A percentile compares a stretch with the other conserved stretches of the same genome.
Conservation (phyloP, 2,113 vertebrate species). For the Lagopus muta region DNA sequence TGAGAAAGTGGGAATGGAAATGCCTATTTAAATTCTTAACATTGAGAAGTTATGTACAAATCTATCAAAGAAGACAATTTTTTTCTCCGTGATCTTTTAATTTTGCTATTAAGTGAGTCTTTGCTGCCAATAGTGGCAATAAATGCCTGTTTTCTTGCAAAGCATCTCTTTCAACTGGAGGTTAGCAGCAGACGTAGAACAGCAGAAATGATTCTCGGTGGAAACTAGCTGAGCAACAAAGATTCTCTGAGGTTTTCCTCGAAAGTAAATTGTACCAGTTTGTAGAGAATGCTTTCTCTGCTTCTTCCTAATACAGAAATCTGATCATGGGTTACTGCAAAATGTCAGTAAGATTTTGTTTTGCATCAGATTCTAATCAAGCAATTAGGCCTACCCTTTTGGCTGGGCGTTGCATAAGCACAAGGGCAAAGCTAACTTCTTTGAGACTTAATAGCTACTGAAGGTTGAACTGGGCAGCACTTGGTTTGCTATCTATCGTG, state of each 20-base stretch:
- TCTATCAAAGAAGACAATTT: background rate
- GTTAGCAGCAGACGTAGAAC: background rate
- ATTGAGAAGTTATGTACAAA: background rate
- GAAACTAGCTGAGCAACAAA: conserved; percentile 45
- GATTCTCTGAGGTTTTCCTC: conserved; percentile 12
- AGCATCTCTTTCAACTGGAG: background rate
- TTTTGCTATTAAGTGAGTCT: background rate
- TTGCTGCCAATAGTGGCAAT: background rate
- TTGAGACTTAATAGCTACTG: background rate
- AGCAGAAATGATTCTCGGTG: background rate
- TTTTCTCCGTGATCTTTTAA: background rate
- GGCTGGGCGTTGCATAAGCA: background rate
- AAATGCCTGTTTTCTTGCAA: background rate
- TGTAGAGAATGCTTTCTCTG: background rate
- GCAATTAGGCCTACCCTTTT: background rate
- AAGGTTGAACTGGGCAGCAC: background rate
- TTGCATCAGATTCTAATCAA: background rate
- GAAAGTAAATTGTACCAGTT: background rate
- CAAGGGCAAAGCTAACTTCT: background rate
- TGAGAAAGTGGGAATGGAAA: background rate
- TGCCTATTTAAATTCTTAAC: background rate
- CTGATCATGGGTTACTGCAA: background rate
- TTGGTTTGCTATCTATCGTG: background rate
- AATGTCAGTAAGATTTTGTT: background rate
- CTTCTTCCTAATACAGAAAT: background rate